Evolutionary conservation across 2,888 invertebrate genomes (phyloP).

Genomic region (Hydropsyche betteni): DNA sequence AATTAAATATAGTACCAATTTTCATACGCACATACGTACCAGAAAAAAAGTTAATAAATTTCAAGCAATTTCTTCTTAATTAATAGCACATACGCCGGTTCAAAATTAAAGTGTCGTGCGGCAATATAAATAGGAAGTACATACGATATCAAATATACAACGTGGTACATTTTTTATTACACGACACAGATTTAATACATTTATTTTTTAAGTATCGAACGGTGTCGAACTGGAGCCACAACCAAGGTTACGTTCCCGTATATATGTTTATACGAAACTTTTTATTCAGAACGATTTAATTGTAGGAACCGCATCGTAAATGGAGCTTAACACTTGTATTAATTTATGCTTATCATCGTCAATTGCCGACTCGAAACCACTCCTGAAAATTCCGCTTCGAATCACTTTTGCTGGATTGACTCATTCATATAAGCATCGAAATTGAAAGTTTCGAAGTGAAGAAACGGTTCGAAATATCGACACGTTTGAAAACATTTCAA

Average conservation of each 20-base stretch:
- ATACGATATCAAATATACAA: neutral
- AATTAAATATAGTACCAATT: neutral
- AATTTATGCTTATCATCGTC: no score
- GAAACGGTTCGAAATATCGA: constrained; percentile 13
- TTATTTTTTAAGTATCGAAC: neutral
- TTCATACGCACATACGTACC: neutral
- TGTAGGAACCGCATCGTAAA: neutral
- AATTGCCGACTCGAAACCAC: no score
- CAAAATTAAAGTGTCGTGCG: neutral
- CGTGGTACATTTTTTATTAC: constrained; percentile 8
- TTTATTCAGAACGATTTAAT: neutral
- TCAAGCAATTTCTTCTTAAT: constrained; percentile 7
- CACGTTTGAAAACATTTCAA: constrained; percentile 3
- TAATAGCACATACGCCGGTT: neutral
- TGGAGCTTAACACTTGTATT: no score
- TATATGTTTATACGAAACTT: neutral
- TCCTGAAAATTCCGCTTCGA: no score
- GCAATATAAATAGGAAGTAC: constrained; percentile 7
- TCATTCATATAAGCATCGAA: constrained; percentile 2
- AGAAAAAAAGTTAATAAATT: neutral
- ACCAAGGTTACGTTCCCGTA: constrained; percentile 7
- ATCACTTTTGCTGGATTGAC: no score
- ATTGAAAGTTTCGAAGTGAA: neutral
- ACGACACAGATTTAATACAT: constrained; percentile 3
- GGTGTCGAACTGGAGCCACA: neutral